Evolutionary conservation across 2,888 invertebrate species (phyloP).

Genomic region (Notodonta dromedarius): DNA sequence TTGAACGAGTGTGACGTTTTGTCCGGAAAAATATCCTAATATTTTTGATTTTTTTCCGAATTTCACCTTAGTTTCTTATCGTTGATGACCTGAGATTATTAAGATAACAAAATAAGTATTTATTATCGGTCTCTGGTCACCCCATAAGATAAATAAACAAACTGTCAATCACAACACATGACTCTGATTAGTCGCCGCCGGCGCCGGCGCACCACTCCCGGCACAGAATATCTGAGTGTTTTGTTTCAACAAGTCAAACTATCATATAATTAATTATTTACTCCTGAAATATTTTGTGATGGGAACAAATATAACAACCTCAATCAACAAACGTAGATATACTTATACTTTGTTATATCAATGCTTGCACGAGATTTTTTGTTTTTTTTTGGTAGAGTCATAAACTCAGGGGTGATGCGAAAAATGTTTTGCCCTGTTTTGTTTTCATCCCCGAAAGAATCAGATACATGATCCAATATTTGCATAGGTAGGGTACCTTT

Average conservation of each 20-base stretch:
- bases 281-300: neutral
- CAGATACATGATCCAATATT: neutral
- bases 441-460: no score
- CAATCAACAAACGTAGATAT: no score
- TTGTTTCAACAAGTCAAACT: conserved; percentile 21
- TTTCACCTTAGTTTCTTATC: no score
- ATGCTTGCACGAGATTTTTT: no score
- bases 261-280: neutral
- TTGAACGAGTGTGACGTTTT: no score
- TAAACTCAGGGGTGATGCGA: no score
- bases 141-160: conserved; percentile 19
- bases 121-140: neutral
- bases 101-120: neutral
- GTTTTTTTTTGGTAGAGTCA: no score
- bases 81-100: no score
- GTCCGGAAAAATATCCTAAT: no score
- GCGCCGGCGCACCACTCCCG: neutral
- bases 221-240: conserved; percentile 15
- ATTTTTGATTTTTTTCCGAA: no score
- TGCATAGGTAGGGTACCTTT: neutral
- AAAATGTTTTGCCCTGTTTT: no score
- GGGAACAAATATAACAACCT: neutral
- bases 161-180: conserved; percentile 44
- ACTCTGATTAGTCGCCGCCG: conserved; percentile 43
- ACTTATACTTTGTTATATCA: no score